These are phyloP conservation scores for Cephus rjabovi DNA, from an alignment of 2,888 invertebrate genomes.

Conservation along the genomic window DNA sequence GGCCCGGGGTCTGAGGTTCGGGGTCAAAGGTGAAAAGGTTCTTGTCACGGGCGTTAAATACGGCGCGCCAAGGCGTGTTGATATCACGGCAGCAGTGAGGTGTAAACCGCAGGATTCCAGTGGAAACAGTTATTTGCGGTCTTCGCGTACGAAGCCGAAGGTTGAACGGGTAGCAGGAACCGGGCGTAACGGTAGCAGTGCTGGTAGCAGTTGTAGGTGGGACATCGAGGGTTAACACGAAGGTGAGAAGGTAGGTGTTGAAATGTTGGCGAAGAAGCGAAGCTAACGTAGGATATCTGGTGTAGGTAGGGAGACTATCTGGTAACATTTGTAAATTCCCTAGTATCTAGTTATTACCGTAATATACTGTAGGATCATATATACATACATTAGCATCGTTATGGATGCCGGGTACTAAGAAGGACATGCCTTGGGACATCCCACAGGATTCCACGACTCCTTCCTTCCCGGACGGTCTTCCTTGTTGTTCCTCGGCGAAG, in stretches of 20 bases:
- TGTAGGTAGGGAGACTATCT: background rate
- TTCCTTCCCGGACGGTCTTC: constrained; percentile 36
- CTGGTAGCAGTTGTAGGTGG: no score
- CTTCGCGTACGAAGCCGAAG: constrained; percentile 22
- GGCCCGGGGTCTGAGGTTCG: no score
- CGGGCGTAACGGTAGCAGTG: background rate
- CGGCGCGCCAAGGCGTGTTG: constrained; percentile 46
- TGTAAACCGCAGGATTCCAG: constrained; percentile 58
- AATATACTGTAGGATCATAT: no score
- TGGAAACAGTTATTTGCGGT: constrained; percentile 62
- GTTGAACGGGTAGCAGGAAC: constrained; percentile 5
- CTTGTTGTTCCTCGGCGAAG: constrained; percentile 36
- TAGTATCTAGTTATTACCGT: background rate
- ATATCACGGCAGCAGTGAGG: constrained; percentile 50
- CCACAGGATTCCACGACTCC: background rate
- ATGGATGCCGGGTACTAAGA: background rate
- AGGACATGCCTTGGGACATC: background rate
- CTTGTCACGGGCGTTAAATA: constrained; percentile 22
- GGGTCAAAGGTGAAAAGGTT: no score
- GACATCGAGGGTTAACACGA: background rate
- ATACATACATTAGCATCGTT: background rate
- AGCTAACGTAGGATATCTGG: no score
- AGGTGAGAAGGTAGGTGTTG: background rate
- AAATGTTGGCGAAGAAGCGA: background rate
- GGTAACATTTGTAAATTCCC: constrained; percentile 6